Base-by-base conservation (phyloP, 2,113 vertebrate genomes). In the Tinamus guttatus region DNA sequence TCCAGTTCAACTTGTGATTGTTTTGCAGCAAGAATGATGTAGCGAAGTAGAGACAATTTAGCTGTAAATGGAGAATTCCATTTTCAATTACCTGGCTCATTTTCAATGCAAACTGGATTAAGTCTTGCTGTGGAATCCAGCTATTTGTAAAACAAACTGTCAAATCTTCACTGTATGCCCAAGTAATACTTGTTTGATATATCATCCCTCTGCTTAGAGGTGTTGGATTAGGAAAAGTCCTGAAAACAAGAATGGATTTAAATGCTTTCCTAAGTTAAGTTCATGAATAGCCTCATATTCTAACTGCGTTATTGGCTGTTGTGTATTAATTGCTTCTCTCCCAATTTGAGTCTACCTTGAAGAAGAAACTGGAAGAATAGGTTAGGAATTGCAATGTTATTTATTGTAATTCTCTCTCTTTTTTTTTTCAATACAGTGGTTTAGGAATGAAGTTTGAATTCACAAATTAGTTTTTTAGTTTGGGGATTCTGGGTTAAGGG, bases 351-450 rank as follows among this genome's bases (percentile, higher is more conserved):
- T 89, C 68, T 91, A 43, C 94, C 95, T 94, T 88, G 74, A 21
- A 80, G 95, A 95, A 76, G 73, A 96, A 88, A 75, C 32, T 60
- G 52, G 52, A 81, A 90, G 84, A 96, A 93, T 60, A 79, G 62
- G 52, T 94, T 92, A 77, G 93, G 81, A 92, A 62, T 65, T 86
- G 77, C 81, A 89, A 92, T 92, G 93, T 63, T 88, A 90, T 86
- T 92, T 96, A 94, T 96, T 96, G 68, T 95, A 94, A 88, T 90
- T 68, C 86, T 52, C 40, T n/a, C n/a, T n/a, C n/a, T n/a, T n/a
- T n/a, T n/a, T n/a, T n/a, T n/a, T 95, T 94, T 95, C 96, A 91
- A 83, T 93, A 90, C 89, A 68, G 76, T 78, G 24, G 5, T 73
- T 81, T 79, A 92, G 78, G 64, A 94, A 85, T 94, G 87, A 89